Percentiles rank a stretch among this genome's conserved stretches.
phyloP scores from a whole-genome alignment of 2,888 invertebrate species.

The Drosophila seclusa region DNA sequence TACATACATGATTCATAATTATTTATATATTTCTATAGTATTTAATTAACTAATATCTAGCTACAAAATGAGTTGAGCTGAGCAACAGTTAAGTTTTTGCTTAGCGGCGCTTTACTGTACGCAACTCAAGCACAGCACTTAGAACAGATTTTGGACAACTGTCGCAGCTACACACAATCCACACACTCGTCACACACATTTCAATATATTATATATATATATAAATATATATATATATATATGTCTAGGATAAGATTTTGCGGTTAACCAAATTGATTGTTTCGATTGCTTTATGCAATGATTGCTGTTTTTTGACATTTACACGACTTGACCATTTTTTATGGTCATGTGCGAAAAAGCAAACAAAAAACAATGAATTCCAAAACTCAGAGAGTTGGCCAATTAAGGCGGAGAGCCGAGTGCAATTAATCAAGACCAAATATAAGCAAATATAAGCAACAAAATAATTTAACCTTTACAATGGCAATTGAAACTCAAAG shows the following conservation, averaged over 20 bases:
- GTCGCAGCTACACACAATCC: constrained; percentile 42
- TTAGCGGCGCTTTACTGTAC: constrained; percentile 30
- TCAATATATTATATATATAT: constrained; percentile 14
- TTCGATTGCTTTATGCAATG: constrained; percentile 17
- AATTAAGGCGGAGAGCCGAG: constrained; percentile 67
- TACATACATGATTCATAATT: background rate
- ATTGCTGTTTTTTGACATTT: constrained; percentile 1
- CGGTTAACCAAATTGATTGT: constrained; percentile 48
- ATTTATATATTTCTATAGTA: background rate
- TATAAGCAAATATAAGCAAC: constrained; percentile 66
- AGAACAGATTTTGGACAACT: constrained; percentile 71
- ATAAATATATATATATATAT: background rate
- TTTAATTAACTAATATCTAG: background rate
- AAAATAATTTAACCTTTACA: constrained; percentile 78
- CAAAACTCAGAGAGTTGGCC: constrained; percentile 47
- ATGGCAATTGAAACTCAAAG: constrained; percentile 65
- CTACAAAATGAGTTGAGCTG: background rate
- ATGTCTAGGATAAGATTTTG: constrained; percentile 14
- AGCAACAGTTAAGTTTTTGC: background rate
- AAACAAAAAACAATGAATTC: constrained; percentile 28
- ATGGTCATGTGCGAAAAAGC: constrained; percentile 27
- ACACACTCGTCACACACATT: constrained; percentile 8
- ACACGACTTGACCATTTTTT: constrained; percentile 37
- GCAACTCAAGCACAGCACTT: constrained; percentile 32
- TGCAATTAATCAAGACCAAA: constrained; percentile 80